Evolutionary conservation across 2,113 vertebrate species (phyloP).

Genomic region (Carassius gibelio): DNA sequence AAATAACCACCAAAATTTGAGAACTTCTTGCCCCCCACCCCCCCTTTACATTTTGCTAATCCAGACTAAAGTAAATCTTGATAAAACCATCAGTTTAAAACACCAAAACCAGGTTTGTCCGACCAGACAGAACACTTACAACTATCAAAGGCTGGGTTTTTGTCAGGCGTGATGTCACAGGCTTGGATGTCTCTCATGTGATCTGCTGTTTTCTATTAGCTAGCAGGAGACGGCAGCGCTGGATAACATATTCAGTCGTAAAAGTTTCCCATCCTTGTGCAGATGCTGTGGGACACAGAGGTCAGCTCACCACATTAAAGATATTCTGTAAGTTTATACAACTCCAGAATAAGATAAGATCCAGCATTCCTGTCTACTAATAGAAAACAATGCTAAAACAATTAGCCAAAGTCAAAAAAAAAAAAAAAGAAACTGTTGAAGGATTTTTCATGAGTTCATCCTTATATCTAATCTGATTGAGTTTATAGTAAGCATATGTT

Average conservation of each 20-base stretch:
- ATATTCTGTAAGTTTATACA: background rate
- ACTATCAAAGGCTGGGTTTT: background rate
- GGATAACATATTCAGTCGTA: constrained; percentile 6
- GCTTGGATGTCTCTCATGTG: background rate
- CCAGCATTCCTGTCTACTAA: background rate
- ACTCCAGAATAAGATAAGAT: background rate
- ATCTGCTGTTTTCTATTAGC: constrained; percentile 22
- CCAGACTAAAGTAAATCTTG: background rate
- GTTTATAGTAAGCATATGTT: too few species aligned
- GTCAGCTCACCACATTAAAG: background rate
- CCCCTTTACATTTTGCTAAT: too few species aligned
- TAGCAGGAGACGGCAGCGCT: background rate
- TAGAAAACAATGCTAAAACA: background rate
- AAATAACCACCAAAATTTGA: too few species aligned
- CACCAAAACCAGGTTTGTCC: background rate
- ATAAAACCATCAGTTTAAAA: background rate
- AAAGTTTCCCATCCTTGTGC: background rate
- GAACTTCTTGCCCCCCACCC: too few species aligned
- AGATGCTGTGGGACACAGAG: constrained; percentile 3
- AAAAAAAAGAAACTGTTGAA: background rate
- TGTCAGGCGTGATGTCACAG: background rate
- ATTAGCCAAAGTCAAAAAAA: background rate
- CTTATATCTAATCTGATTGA: too few species aligned
- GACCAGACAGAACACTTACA: background rate
- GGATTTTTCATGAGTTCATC: background rate